A percentile compares a stretch with the other conserved stretches of the same genome.
These are phyloP conservation scores for Graphium colonna DNA, from an alignment of 2,888 invertebrate genomes.

Conservation along the genomic window DNA sequence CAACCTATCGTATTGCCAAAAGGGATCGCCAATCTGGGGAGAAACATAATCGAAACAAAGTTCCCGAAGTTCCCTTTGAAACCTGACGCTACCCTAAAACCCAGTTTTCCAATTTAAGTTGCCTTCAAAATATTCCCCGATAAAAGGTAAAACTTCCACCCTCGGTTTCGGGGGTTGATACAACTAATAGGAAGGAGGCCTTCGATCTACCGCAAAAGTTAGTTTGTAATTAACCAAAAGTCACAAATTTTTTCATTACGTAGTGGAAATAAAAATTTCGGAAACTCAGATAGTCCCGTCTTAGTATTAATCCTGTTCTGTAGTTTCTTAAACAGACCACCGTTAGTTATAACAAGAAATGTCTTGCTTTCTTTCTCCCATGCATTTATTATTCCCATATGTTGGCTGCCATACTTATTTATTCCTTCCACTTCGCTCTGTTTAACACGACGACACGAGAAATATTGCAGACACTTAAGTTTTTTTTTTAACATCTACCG, in stretches of 20 bases:
- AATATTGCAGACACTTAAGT: too few species aligned
- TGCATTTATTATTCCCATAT: too few species aligned
- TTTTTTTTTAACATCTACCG: too few species aligned
- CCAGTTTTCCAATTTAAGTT: conserved; percentile 52
- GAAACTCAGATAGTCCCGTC: too few species aligned
- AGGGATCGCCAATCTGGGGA: conserved; percentile 14
- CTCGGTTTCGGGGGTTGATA: conserved; percentile 22
- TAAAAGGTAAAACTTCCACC: conserved; percentile 37
- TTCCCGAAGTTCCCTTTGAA: conserved; percentile 35
- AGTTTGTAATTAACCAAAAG: conserved; percentile 11
- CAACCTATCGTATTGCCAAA: conserved; percentile 18
- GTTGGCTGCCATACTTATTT: too few species aligned
- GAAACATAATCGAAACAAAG: conserved; percentile 24
- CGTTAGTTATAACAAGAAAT: too few species aligned
- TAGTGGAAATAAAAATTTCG: too few species aligned
- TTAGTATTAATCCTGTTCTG: too few species aligned
- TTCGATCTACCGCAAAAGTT: conserved; percentile 16
- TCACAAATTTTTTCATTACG: background rate
- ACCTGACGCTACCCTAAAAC: conserved; percentile 31
- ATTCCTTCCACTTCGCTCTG: too few species aligned
- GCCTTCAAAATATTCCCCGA: conserved; percentile 41
- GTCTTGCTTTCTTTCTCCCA: too few species aligned
- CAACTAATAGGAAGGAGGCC: conserved; percentile 22
- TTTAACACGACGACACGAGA: too few species aligned
- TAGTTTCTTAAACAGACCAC: too few species aligned